A percentile compares a stretch with the other conserved stretches of the same genome.
phyloP scores from a whole-genome alignment of 1,140 invertebrate species.

The Hesperophylax magnus region DNA sequence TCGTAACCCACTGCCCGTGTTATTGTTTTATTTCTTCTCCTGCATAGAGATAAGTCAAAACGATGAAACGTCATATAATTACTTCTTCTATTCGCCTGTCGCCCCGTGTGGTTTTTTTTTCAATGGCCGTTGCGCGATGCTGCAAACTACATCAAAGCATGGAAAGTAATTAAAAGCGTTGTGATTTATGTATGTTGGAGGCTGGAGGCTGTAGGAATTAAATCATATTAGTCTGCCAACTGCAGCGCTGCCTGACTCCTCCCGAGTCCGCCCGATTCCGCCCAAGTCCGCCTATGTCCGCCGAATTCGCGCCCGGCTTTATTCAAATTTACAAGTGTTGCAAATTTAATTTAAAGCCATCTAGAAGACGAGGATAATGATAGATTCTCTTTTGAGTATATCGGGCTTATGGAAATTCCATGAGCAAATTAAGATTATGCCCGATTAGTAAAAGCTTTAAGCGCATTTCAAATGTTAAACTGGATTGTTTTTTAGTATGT shows the following conservation, averaged over 20 bases:
- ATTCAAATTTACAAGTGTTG: not conserved
- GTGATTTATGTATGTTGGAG: not conserved
- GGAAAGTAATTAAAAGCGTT: not conserved
- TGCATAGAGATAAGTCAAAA: not conserved
- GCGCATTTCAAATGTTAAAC: too few relatives aligned
- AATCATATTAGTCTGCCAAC: too few relatives aligned
- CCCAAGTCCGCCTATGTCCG: not conserved
- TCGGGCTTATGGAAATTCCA: not conserved
- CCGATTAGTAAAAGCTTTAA: too few relatives aligned
- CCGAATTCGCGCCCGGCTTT: not conserved
- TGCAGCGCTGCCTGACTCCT: not conserved
- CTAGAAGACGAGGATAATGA: not conserved
- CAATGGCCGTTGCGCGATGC: not conserved
- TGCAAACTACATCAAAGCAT: not conserved
- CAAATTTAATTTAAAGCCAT: slow-evolving; percentile 1
- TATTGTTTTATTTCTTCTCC: not conserved
- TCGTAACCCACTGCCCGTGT: not conserved
- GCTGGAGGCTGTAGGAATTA: not conserved
- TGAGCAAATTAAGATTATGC: not conserved
- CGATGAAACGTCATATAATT: slow-evolving; percentile 2
- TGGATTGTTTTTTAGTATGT: too few relatives aligned
- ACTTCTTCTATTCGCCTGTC: slow-evolving; percentile 5
- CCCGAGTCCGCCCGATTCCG: not conserved
- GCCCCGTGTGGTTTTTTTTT: not conserved
- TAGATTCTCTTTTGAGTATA: not conserved